phyloP scores from a whole-genome alignment of 2,888 invertebrate species.

The Andricus curvator region DNA sequence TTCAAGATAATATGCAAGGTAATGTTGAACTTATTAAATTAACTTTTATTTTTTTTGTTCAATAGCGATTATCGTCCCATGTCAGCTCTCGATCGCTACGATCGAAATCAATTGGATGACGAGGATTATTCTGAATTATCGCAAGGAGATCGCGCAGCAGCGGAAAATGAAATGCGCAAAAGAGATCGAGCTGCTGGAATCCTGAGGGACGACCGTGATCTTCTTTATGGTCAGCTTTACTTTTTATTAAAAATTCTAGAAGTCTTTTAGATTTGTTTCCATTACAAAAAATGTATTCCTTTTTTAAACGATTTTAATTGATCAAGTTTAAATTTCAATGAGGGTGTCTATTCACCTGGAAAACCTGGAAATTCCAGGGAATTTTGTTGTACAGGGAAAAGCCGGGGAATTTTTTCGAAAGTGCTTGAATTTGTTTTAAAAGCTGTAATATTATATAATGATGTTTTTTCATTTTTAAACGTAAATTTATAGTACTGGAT shows the following conservation, averaged over 20 bases:
- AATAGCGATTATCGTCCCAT: slow-evolving; percentile 96
- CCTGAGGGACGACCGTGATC: slow-evolving; percentile 87
- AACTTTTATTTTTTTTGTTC: slow-evolving; percentile 44
- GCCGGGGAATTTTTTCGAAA: too few species aligned
- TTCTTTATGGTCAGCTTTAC: slow-evolving; percentile 88
- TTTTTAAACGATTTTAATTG: too few species aligned
- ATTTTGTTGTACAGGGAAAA: too few species aligned
- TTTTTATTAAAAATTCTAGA: slow-evolving; percentile 65
- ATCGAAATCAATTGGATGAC: slow-evolving; percentile 90
- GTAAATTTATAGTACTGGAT: too few species aligned
- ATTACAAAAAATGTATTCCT: too few species aligned
- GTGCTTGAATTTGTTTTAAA: too few species aligned
- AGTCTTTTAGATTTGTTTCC: too few species aligned
- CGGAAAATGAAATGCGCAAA: slow-evolving; percentile 92
- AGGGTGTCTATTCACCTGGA: too few species aligned
- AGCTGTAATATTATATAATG: too few species aligned
- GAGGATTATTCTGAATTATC: slow-evolving; percentile 93
- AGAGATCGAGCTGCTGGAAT: slow-evolving; percentile 92
- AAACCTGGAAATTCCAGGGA: too few species aligned
- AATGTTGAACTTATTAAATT: neutral
- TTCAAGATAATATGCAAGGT: too few species aligned
- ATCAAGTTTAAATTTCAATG: neutral
- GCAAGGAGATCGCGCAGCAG: slow-evolving; percentile 90
- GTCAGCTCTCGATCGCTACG: slow-evolving; percentile 96
- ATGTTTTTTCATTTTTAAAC: too few species aligned